A percentile compares a stretch with the other conserved stretches of the same genome.
These are phyloP conservation scores for Hippocampus zosterae DNA, from an alignment of 2,113 vertebrate species.

Conservation along the genomic window DNA sequence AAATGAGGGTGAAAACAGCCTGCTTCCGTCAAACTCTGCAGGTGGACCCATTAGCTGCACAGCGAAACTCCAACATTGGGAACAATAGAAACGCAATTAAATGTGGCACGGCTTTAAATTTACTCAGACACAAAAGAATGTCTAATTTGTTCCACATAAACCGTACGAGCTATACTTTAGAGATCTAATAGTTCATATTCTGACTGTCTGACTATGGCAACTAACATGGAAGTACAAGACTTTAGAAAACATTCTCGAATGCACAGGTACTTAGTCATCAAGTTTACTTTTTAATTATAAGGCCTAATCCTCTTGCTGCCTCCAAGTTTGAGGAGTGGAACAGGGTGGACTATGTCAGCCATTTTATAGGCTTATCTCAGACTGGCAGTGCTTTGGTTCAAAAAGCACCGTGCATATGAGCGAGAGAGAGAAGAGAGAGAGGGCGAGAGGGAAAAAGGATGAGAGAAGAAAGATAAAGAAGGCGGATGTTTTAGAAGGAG, in stretches of 20 bases:
- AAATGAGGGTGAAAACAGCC: background rate
- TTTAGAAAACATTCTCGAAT: constrained; percentile 29
- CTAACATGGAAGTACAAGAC: constrained; percentile 20
- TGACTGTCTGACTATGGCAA: constrained; percentile 18
- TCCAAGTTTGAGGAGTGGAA: constrained; percentile 52
- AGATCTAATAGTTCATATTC: constrained; percentile 1
- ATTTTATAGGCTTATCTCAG: constrained; percentile 66
- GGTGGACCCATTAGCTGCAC: background rate
- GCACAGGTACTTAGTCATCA: constrained; percentile 65
- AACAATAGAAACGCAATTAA: constrained; percentile 2
- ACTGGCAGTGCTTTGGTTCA: constrained; percentile 64
- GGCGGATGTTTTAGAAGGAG: constrained; percentile 41
- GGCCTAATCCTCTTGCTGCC: constrained; percentile 62
- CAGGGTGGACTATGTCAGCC: constrained; percentile 64
- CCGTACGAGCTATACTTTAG: background rate
- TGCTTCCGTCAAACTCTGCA: background rate
- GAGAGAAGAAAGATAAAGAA: constrained; percentile 21
- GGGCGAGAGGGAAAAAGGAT: constrained; percentile 45
- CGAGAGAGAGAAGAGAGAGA: constrained; percentile 30
- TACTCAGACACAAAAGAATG: background rate
- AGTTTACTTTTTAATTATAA: constrained; percentile 71
- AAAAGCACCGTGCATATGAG: constrained; percentile 38
- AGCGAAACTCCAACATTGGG: background rate
- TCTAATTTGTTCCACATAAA: background rate
- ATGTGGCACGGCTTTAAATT: background rate